Conservation (phyloP, 2,888 invertebrate genomes). For the Stenotaenia linearis region DNA sequence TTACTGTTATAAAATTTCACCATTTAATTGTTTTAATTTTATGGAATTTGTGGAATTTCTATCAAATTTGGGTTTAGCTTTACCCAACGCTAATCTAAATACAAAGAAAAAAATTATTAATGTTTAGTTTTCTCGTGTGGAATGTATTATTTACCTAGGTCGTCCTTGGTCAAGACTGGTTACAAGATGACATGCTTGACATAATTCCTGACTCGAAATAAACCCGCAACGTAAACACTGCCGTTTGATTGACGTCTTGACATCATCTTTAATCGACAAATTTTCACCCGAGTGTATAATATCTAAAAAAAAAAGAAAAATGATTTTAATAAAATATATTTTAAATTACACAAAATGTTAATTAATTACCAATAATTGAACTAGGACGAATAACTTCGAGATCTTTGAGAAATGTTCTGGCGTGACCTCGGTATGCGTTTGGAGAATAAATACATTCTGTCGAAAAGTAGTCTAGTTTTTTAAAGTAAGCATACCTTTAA, state of each 20-base stretch:
- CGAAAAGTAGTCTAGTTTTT: conserved; percentile 92
- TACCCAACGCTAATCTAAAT: neutral
- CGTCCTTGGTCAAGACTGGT: conserved; percentile 76
- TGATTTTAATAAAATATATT: neutral
- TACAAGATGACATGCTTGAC: conserved; percentile 92
- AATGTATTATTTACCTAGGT: conserved; percentile 52
- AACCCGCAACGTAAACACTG: conserved; percentile 79
- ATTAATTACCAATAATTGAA: conserved; percentile 63
- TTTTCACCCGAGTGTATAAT: conserved; percentile 89
- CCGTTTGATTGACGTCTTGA: conserved; percentile 73
- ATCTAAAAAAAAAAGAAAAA: conserved; percentile 50
- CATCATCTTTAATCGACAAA: conserved; percentile 71
- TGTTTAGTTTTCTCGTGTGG: neutral
- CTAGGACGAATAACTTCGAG: conserved; percentile 88
- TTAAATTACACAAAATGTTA: neutral
- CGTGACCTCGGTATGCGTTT: conserved; percentile 91
- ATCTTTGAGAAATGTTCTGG: conserved; percentile 84
- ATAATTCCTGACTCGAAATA: conserved; percentile 79
- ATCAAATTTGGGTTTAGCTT: neutral
- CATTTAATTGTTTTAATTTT: neutral
- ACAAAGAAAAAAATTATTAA: neutral
- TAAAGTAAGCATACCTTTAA: conserved; percentile 77
- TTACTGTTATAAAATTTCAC: neutral
- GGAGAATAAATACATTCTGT: conserved; percentile 99
- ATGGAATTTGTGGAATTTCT: too few species aligned